phyloP scores from a whole-genome alignment of 2,888 invertebrate genomes.

The Dichetophora obliterata region DNA sequence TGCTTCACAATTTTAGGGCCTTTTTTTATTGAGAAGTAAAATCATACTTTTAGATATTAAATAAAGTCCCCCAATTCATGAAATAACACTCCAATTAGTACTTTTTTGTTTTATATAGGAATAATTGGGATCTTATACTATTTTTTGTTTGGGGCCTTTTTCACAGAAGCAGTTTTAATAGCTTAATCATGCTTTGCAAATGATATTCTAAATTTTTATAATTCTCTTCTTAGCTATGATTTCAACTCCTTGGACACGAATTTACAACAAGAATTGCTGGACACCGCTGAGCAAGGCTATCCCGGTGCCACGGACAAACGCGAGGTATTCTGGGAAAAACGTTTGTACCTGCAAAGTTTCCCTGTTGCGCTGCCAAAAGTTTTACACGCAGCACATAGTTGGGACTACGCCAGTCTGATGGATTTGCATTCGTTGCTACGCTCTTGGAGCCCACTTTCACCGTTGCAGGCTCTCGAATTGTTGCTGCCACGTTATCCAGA shows the following conservation, averaged over 20 bases:
- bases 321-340: conserved; percentile 92
- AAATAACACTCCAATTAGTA: too few species aligned
- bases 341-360: conserved; percentile 87
- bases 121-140: too few species aligned
- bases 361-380: conserved; percentile 90
- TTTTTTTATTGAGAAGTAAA: too few species aligned
- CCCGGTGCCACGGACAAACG: conserved; percentile 68
- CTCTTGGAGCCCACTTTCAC: conserved; percentile 88
- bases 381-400: conserved; percentile 87
- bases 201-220: background rate
- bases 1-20: too few species aligned
- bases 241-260: conserved; percentile 87
- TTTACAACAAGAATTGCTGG: conserved; percentile 68
- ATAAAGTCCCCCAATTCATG: too few species aligned
- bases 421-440: conserved; percentile 90
- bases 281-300: conserved; percentile 69
- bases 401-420: conserved; percentile 90
- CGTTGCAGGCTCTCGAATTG: conserved; percentile 91
- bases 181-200: background rate
- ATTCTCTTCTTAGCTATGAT: conserved; percentile 69
- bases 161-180: too few species aligned
- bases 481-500: conserved; percentile 96
- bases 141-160: too few species aligned
- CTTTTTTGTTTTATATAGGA: too few species aligned
- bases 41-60: too few species aligned